Evolutionary conservation across 2,888 invertebrate species (phyloP).

Genomic region (Amiota mariae): DNA sequence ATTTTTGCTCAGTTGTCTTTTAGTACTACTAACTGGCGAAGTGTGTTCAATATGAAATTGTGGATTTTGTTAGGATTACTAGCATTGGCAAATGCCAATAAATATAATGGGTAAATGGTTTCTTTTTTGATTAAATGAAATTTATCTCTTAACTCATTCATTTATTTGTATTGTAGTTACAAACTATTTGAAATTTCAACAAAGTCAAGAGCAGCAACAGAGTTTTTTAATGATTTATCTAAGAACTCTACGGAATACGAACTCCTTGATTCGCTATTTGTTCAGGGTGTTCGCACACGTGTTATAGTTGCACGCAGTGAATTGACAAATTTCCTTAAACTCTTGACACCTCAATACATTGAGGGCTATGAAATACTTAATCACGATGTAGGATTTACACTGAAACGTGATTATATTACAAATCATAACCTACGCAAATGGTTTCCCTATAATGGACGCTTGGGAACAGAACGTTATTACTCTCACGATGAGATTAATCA

Average conservation of each 20-base stretch:
- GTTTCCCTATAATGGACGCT: conserved; percentile 46
- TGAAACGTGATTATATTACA: conserved; percentile 42
- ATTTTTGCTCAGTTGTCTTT: background rate
- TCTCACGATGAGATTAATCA: conserved; percentile 72
- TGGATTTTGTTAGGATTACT: background rate
- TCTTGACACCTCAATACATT: conserved; percentile 42
- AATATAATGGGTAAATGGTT: conserved; percentile 51
- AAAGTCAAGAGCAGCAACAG: conserved; percentile 27
- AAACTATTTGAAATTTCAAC: conserved; percentile 58
- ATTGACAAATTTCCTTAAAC: conserved; percentile 49
- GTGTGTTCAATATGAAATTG: conserved; percentile 42
- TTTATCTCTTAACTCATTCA: background rate
- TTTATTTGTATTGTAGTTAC: conserved; percentile 46
- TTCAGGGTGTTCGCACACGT: conserved; percentile 31
- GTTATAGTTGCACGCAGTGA: conserved; percentile 60
- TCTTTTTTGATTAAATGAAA: background rate
- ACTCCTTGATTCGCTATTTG: conserved; percentile 35
- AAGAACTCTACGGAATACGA: conserved; percentile 53
- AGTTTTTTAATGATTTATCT: conserved; percentile 41
- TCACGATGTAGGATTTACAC: conserved; percentile 50
- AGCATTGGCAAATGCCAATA: no score
- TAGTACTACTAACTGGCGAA: background rate
- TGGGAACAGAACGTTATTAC: conserved; percentile 59
- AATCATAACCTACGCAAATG: conserved; percentile 42
- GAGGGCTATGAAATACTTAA: conserved; percentile 47